Evolutionary conservation across 64 coral and sea anemone genomes (phyloP).

Genomic region (Stichodactyla mertensii): DNA sequence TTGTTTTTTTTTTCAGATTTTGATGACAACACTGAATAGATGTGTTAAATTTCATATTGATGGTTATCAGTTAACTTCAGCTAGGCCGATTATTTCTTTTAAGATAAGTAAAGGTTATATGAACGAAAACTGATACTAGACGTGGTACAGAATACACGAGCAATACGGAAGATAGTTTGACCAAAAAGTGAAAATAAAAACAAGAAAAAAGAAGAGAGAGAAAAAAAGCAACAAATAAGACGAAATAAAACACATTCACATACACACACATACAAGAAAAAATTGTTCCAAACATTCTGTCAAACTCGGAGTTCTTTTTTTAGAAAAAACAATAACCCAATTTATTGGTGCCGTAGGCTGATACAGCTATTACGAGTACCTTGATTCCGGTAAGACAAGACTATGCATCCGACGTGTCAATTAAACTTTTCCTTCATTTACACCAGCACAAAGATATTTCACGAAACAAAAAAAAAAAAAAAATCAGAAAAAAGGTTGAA

Average conservation of each 20-base stretch:
- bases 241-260: background rate
- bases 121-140: too few species aligned
- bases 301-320: background rate
- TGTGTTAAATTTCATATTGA: too few species aligned
- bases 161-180: too few species aligned
- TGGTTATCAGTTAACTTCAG: too few species aligned
- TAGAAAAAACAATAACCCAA: background rate
- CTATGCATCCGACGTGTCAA: slow-evolving; percentile 4
- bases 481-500: background rate
- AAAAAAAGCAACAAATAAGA: background rate
- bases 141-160: too few species aligned
- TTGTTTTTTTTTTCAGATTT: too few species aligned
- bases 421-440: background rate
- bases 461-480: background rate
- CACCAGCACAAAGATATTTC: background rate
- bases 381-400: background rate
- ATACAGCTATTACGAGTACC: background rate
- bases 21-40: too few species aligned
- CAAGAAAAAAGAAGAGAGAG: too few species aligned
- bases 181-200: too few species aligned
- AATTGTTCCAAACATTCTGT: background rate
- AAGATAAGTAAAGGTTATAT: too few species aligned
- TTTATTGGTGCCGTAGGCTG: background rate
- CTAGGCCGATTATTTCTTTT: too few species aligned
- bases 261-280: background rate